A percentile compares a stretch with the other conserved stretches of the same genome.
phyloP scores from a whole-genome alignment of 2,888 invertebrate species.

The Sphecodes monilicornis region DNA sequence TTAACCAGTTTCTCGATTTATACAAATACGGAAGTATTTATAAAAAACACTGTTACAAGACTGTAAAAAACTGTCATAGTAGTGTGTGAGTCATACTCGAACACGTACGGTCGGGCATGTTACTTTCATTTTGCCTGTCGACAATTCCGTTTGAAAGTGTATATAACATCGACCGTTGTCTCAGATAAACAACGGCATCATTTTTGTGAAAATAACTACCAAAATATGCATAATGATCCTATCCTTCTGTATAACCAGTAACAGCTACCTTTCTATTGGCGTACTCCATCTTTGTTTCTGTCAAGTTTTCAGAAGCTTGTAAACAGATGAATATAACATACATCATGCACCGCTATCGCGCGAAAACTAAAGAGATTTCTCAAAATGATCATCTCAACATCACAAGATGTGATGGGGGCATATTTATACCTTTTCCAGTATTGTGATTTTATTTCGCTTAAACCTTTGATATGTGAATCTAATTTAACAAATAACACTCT shows the following conservation, averaged over 20 bases:
- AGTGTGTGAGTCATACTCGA: constrained; percentile 59
- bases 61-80: constrained; percentile 57
- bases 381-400: no score
- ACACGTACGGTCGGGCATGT: constrained; percentile 32
- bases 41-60: constrained; percentile 55
- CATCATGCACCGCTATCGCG: constrained; percentile 17
- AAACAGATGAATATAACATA: constrained; percentile 37
- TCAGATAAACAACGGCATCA: constrained; percentile 16
- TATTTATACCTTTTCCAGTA: no score
- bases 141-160: constrained; percentile 24
- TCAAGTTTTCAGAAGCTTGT: constrained; percentile 34
- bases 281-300: constrained; percentile 49
- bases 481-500: no score
- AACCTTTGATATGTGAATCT: no score
- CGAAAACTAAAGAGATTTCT: constrained; percentile 29
- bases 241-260: constrained; percentile 34
- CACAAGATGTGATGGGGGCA: no score
- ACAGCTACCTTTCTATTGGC: constrained; percentile 36
- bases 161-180: neutral
- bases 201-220: constrained; percentile 23
- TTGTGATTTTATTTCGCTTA: no score
- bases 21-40: constrained; percentile 45
- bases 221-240: constrained; percentile 47
- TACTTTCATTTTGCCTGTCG: constrained; percentile 50
- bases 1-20: constrained; percentile 39